Base-by-base conservation (phyloP, 2,797 vertebrate species). In the Octomys mimax region DNA sequence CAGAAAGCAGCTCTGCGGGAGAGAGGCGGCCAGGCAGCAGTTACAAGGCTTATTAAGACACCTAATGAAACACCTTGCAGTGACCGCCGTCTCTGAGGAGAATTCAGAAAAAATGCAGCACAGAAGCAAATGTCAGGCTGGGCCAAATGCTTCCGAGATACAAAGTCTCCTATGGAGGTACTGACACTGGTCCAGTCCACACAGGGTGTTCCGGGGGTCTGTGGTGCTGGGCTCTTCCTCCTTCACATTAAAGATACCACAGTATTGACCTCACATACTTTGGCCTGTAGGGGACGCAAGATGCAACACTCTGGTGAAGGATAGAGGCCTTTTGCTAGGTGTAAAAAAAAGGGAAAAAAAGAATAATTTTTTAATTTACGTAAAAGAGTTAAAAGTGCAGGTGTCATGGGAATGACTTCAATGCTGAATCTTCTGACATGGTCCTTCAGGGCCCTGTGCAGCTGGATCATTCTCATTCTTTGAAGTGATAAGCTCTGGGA, bases 61-160 rank as follows among this genome's bases (percentile, higher is more conserved):
- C 96, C 97, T 97, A 97, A 98, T 94, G 94, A 97, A 97, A 97
- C 96, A 97, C 96, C 96, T 98, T 91, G 87, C 9, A 52, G 79
- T 83, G 70, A 94, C 82, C 54, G 0, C 21, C 79, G 57, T 66
- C 95, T 93, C 89, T 26, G 39, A 87, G 79, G 85, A 94, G 4
- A 88, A 62, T 46, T 87, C 89, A 80, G 94, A 85, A 92, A 85
- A 93, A 97, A 96, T 8, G 33, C 54, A 61, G 54, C 64, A 73
- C 31, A 87, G 78, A 96, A 96, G 92, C 95, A 97, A 93, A 91
- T 84, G 93, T 66, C 87, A 81, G 90, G 49, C 84, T 91, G 57
- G 57, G 62, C 73, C 87, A 95, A 94, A 83, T 36, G 33, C 64
- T 94, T 94, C 81, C 71, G 28, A 78, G 96, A 78, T 73, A 92